Percentiles rank a stretch among this genome's conserved stretches.
These are phyloP conservation scores for Noturus placidus DNA, from an alignment of 2,113 vertebrate genomes.

Conservation along the genomic window DNA sequence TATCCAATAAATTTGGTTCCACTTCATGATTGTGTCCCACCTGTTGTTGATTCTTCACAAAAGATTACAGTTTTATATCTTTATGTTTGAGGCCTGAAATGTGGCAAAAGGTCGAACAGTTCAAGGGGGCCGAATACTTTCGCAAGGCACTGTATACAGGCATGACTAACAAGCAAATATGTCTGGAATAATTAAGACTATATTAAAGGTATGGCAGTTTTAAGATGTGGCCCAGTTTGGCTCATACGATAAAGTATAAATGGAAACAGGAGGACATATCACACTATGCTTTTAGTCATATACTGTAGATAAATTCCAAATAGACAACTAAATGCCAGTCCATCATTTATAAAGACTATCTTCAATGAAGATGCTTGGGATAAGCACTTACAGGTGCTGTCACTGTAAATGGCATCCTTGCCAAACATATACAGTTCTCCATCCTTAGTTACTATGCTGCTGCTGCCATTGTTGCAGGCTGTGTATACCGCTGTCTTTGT, in stretches of 20 bases:
- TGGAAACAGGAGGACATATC: background rate
- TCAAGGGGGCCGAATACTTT: too few species aligned
- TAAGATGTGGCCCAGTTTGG: too few species aligned
- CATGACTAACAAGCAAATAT: background rate
- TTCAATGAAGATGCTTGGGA: background rate
- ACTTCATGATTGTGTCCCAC: too few species aligned
- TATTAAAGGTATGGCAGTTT: background rate
- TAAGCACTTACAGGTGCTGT: conserved; percentile 88
- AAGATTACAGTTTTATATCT: too few species aligned
- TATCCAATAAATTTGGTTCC: too few species aligned
- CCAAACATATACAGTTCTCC: conserved; percentile 99
- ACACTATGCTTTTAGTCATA: background rate
- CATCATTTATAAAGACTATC: conserved; percentile 33
- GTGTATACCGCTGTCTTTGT: conserved; percentile 91
- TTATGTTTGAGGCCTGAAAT: too few species aligned
- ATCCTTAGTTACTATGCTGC: conserved; percentile 96
- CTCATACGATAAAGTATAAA: background rate
- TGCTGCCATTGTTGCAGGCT: conserved; percentile 98
- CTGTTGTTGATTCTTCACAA: too few species aligned
- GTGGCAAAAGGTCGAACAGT: too few species aligned
- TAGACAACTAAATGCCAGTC: background rate
- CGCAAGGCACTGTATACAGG: too few species aligned
- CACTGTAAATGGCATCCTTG: conserved; percentile 98
- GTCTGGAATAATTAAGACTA: background rate
- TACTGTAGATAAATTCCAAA: background rate